A percentile compares a stretch with the other conserved stretches of the same genome.
Conservation (phyloP, 1,140 invertebrate genomes). For the Drosophila sulfurigaster region DNA sequence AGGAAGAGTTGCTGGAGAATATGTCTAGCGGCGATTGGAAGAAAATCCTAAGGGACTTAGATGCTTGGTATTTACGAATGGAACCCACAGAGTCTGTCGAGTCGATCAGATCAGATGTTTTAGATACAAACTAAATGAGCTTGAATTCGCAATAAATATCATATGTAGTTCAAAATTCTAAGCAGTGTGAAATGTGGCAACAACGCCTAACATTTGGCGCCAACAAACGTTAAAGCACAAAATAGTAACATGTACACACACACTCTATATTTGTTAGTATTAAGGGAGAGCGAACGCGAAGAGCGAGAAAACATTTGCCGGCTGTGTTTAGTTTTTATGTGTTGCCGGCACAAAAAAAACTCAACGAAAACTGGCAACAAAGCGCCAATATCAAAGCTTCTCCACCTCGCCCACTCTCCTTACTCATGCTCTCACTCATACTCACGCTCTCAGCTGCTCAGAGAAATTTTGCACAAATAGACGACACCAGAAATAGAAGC, state of each 20-base stretch:
- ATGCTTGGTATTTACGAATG: slow-evolving; percentile 25
- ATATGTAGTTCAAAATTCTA: background rate
- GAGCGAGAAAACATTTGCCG: slow-evolving; percentile 63
- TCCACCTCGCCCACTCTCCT: slow-evolving; percentile 6
- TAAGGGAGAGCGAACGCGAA: slow-evolving; percentile 1
- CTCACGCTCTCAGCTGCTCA: slow-evolving; percentile 16
- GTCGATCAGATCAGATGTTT: background rate
- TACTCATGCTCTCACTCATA: slow-evolving; percentile 4
- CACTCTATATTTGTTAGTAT: background rate
- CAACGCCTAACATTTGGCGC: slow-evolving; percentile 71
- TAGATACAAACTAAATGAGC: background rate
- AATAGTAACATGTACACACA: slow-evolving; percentile 5
- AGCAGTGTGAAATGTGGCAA: slow-evolving; percentile 58
- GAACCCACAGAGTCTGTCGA: slow-evolving; percentile 4
- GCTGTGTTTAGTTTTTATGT: slow-evolving; percentile 77
- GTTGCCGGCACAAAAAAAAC: slow-evolving; percentile 72
- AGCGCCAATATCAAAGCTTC: slow-evolving; percentile 52
- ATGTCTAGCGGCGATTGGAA: slow-evolving; percentile 4
- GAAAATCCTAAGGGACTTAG: slow-evolving; percentile 17
- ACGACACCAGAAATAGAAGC: slow-evolving; percentile 56
- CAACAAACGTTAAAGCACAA: slow-evolving; percentile 58
- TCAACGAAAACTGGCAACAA: slow-evolving; percentile 58
- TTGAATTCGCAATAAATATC: slow-evolving; percentile 15
- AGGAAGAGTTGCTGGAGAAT: background rate
- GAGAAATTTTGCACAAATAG: slow-evolving; percentile 58